These are phyloP conservation scores for Campoplex capitator DNA, from an alignment of 2,888 invertebrate genomes.

Conservation along the genomic window DNA sequence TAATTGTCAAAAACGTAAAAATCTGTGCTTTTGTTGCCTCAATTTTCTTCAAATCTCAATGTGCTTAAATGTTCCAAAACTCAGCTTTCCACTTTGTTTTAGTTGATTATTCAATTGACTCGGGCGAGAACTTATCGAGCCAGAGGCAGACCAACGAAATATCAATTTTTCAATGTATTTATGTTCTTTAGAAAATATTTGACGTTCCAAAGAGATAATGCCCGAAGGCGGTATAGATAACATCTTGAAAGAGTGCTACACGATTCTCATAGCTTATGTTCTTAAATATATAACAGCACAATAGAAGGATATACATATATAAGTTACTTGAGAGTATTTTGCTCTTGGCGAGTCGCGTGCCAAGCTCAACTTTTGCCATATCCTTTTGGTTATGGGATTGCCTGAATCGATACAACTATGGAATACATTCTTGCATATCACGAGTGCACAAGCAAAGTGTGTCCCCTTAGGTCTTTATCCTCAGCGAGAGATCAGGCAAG, in stretches of 20 bases:
- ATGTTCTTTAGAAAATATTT: slow-evolving; percentile 5
- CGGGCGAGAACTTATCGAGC: background rate
- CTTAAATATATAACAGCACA: slow-evolving; percentile 26
- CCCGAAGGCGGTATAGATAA: slow-evolving; percentile 30
- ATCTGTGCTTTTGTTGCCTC: too few species aligned
- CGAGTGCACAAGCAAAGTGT: slow-evolving; percentile 39
- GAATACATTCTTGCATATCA: slow-evolving; percentile 30
- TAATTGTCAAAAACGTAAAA: too few species aligned
- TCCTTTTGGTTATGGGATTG: slow-evolving; percentile 22
- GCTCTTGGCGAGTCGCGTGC: slow-evolving; percentile 49
- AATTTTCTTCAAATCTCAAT: too few species aligned
- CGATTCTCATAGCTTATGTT: slow-evolving; percentile 1
- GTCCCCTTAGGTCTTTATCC: slow-evolving; percentile 25
- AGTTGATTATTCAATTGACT: background rate
- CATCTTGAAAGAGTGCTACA: slow-evolving; percentile 10
- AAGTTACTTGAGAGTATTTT: slow-evolving; percentile 32
- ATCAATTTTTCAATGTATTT: slow-evolving; percentile 18
- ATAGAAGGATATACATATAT: background rate
- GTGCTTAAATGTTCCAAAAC: too few species aligned
- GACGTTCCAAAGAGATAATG: background rate
- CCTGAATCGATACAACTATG: slow-evolving; percentile 23
- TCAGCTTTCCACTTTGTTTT: background rate
- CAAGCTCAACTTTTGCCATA: slow-evolving; percentile 39
- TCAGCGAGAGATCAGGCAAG: slow-evolving; percentile 28
- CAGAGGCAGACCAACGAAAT: background rate